phyloP scores from a whole-genome alignment of 2,113 vertebrate species.

The Eira barbara region DNA sequence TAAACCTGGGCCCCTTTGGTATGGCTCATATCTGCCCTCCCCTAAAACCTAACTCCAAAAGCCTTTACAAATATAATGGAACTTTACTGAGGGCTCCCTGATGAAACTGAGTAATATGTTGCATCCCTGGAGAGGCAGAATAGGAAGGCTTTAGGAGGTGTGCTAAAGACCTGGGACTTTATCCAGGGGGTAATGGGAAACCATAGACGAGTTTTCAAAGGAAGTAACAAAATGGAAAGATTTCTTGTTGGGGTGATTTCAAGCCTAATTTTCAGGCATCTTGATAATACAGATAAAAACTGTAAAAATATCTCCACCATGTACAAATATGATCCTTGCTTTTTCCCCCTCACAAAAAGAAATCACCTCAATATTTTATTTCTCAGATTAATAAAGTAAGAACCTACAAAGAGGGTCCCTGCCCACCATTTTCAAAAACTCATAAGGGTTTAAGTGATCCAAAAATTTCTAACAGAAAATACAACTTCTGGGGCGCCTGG shows the following conservation, averaged over 20 bases:
- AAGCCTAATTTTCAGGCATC: neutral
- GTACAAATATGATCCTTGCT: neutral
- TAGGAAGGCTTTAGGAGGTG: neutral
- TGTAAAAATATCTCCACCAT: neutral
- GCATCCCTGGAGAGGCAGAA: neutral
- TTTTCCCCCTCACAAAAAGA: neutral
- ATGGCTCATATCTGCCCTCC: neutral
- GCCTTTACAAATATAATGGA: neutral
- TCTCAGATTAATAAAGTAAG: neutral
- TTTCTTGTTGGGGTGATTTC: neutral
- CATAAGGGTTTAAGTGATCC: neutral
- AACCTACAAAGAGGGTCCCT: neutral
- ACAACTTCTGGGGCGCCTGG: too few species aligned
- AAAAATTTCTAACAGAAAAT: slow-evolving; percentile 19
- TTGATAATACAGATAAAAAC: neutral
- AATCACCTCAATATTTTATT: neutral
- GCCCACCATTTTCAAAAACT: neutral
- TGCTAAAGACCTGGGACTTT: neutral
- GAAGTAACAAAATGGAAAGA: neutral
- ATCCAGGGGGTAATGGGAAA: neutral
- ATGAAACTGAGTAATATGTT: neutral
- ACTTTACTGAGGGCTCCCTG: neutral
- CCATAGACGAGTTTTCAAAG: neutral
- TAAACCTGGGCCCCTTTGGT: neutral
- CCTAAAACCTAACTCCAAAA: neutral